Evolutionary conservation across 2,888 invertebrate species (phyloP), one percentile per base, ranked within the genome.

Genomic region (Tupiocoris notatus): DNA sequence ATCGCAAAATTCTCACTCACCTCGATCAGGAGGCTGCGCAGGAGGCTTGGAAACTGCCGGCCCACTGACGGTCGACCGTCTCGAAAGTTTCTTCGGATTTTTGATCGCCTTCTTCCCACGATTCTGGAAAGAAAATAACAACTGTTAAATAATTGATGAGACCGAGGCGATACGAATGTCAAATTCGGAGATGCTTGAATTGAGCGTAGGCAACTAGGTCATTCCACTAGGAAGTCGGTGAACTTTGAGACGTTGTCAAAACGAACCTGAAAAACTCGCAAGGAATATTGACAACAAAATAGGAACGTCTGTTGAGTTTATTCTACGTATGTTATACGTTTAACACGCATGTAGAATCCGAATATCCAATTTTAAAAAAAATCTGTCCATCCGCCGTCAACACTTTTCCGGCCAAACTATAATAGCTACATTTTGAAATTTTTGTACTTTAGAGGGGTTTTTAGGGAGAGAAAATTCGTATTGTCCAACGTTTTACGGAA

Each of bases 1-100:
- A n/a, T n/a, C n/a, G n/a, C n/a, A n/a, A 39, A 39, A 39, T 7
- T 39, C 6, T 39, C 12, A 75, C 79, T 74, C 20, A 79, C 79
- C 79, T 77, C 79, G 74, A 66, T 79, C 79, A 63, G 79, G 79
- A n/a, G 78, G 79, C 63, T 76, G 77, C 12, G 78, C 76, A 16
- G 79, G 79, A 20, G 79, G 79, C 62, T 77, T 73, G 17, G 78
- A 74, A n/a, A 77, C 77, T 24, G 67, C 76, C 20, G 77, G 77
- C 12, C 77, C 78, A 56, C 77, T 65, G 25, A 75, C 75, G 20
- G 75, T 59, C 2, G 75, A 66, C 20, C 75, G 65, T 22, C 64
- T 24, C 17, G 57, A 62, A 54, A 62, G 64, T 54, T 73, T 73
- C 58, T 73, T 62, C 7, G 73, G 22, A 21, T 23, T 73, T 39